These are phyloP conservation scores for Augiades crinisus DNA, from an alignment of 2,888 invertebrate species.

Conservation along the genomic window DNA sequence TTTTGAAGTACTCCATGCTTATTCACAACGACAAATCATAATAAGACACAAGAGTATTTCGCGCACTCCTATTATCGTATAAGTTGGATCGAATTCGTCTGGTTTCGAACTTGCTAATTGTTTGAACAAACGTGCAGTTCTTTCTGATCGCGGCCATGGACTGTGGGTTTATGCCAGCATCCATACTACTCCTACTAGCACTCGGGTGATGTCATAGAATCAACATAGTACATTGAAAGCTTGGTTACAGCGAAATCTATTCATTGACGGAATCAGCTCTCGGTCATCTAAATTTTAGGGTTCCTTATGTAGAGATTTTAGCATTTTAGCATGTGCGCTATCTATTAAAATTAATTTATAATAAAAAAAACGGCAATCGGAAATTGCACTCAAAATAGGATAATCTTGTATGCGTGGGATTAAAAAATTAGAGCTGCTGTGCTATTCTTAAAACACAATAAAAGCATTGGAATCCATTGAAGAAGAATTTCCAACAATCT, in stretches of 20 bases:
- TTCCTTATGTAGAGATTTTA: too few relatives aligned
- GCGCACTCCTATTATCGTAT: conserved; percentile 2
- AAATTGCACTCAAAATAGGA: too few relatives aligned
- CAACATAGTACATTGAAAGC: conserved; percentile 54
- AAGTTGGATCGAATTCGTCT: conserved; percentile 32
- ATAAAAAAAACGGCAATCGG: too few relatives aligned
- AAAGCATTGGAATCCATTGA: too few relatives aligned
- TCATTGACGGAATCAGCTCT: conserved; percentile 41
- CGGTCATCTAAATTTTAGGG: too few relatives aligned
- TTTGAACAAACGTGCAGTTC: conserved; percentile 58
- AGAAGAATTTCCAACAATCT: too few relatives aligned
- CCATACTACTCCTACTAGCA: conserved; percentile 51
- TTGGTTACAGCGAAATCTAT: conserved; percentile 51
- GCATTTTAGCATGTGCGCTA: too few relatives aligned
- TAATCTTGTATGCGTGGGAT: too few relatives aligned
- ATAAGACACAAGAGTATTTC: conserved; percentile 32
- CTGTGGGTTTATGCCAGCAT: conserved; percentile 51
- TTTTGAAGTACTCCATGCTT: conserved; percentile 63
- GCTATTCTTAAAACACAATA: too few relatives aligned
- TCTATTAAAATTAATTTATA: too few relatives aligned
- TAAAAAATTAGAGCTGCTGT: too few relatives aligned
- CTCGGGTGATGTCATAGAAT: conserved; percentile 67
- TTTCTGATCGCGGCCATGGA: conserved; percentile 54
- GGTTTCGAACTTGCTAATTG: conserved; percentile 53
- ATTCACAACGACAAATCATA: conserved; percentile 13